Base-by-base conservation (phyloP, 1,140 invertebrate genomes). In the Drosophila bocki region DNA sequence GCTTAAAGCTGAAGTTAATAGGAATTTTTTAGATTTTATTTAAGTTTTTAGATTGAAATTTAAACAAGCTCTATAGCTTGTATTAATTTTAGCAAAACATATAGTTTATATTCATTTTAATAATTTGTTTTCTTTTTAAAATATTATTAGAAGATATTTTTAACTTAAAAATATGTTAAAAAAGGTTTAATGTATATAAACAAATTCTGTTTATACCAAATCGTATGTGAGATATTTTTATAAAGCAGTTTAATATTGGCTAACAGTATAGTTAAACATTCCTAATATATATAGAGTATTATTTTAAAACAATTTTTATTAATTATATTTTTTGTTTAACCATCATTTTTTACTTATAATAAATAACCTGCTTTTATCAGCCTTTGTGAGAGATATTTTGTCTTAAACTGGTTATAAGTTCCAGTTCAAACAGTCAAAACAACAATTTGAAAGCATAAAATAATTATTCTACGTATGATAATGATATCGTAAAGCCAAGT, bases 401-500 rank as follows among this genome's bases (percentile, higher is more conserved):
- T 15, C 22, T 22, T 6, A 22, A 37, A 37, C 33, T 22, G 13
- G 33, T 37, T 54, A 37, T 37, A 37, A 37, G 7, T 54, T 15
- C 17, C 51, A 37, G 3, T 15, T 22, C 7, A 15, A 37, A 6
- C 0, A 22, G 17, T 7, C 17, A 13, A 22, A 54, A 37, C 13
- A 54, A 22, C 12, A 8, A 15, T 15, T 22, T 5, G 22, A 2
- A 15, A 37, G 17, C 33, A 37, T 37, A 15, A 33, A 33, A 19
- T 11, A 33, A 50, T 48, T 50, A 39, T 61, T 61, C 12, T 17
- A 17, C 9, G 2, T n/a, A 15, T 33, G 26, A 19, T 13, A 39
- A 58, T 15, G 3, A 15, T 6, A 53, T 35, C 29, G 50, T 15
- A 15, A 56, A 22, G 26, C 32, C 51, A 37, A 58, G 35, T 67